Base-by-base conservation (phyloP, 2,888 invertebrate genomes). In the Acanthoscelides obtectus region DNA sequence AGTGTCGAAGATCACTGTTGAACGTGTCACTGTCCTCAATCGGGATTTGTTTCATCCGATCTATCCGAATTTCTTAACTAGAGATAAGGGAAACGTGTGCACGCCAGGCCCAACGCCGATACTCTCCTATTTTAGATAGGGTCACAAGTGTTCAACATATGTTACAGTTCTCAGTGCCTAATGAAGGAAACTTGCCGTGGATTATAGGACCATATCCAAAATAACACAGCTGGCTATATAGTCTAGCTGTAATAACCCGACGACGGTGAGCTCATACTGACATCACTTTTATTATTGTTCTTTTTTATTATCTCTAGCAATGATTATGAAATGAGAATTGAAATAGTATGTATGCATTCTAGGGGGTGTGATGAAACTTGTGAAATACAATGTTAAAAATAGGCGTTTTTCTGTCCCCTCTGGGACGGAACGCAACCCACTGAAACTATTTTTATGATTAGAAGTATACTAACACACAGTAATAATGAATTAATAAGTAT, bases 1-100 rank as follows among this genome's bases (percentile, higher is more conserved):
- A 77, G 79, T 79, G 80, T 80, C 79, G 78, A 80, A 80, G 80
- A 80, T 80, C 80, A 80, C 74, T 77, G 74, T 74, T 72, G 64
- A 69, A 71, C 75, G 77, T 78, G 80, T 80, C 80, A 81, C 76
- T 80, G 80, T 79, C 80, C 80, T 78, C 78, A 77, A 79, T 66
- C 66, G 66, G 66, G 70, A 72, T 74, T 76, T 72, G 72, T 74
- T 72, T 74, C 72, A 75, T 71, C 73, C 74, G 75, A 79, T 45
- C 45, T 45, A 45, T 6, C 45, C 45, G 45, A 69, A 77, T 76
- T 76, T 76, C 73, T 74, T 70, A 75, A 73, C 70, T 22, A 72
- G 71, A 73, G 69, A 45, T 45, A 76, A 75, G 72, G 27, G 22
- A 70, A 66, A 68, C 27, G 67, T 67, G 69, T 70, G 67, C 69